These are phyloP conservation scores for Lepidurus couesii DNA, from an alignment of 1,140 invertebrate genomes.

Conservation along the genomic window DNA sequence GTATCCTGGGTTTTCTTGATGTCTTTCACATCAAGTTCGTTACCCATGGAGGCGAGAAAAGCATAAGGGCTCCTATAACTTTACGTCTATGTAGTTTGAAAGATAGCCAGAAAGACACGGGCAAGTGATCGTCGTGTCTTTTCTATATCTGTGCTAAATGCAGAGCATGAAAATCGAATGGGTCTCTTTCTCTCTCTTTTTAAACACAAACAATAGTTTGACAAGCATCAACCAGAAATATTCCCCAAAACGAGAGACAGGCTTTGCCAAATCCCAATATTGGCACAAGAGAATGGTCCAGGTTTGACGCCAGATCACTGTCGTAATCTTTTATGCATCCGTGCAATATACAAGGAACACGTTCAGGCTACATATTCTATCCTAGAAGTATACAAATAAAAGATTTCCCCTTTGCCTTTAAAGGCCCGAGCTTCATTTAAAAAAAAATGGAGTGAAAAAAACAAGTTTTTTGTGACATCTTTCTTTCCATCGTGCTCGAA, in stretches of 20 bases:
- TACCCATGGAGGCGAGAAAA: not conserved
- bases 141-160: not conserved
- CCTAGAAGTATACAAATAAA: too few relatives aligned
- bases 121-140: not conserved
- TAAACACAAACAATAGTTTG: not conserved
- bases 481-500: too few relatives aligned
- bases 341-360: too few relatives aligned
- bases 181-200: not conserved
- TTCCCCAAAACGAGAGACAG: not conserved
- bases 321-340: not conserved
- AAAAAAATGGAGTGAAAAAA: too few relatives aligned
- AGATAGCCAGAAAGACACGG: not conserved
- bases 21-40: not conserved
- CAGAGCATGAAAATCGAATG: not conserved
- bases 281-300: not conserved
- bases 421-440: too few relatives aligned
- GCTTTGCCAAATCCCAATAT: not conserved
- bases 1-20: not conserved
- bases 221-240: not conserved
- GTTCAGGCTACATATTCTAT: too few relatives aligned
- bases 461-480: too few relatives aligned
- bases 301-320: not conserved
- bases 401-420: too few relatives aligned
- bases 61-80: not conserved
- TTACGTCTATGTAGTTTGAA: not conserved